Conservation (phyloP, 2,113 vertebrate genomes). For the Paralichthys olivaceus region DNA sequence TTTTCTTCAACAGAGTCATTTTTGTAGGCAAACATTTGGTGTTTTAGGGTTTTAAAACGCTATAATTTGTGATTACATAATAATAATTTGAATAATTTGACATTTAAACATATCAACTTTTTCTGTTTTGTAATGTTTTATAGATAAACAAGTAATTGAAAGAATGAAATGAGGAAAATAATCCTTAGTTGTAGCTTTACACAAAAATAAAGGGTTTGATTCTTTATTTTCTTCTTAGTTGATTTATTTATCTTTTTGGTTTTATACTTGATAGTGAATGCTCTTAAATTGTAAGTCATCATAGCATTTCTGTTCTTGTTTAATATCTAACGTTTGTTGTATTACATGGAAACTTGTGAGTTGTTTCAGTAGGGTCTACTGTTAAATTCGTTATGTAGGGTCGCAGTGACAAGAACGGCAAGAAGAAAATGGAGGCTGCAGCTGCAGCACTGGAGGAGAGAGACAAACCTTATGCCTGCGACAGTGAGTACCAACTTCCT, state of each 20-base stretch:
- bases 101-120: too few species aligned
- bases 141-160: too few species aligned
- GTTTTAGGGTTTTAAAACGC: neutral
- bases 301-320: neutral
- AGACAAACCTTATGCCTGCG: slow-evolving; percentile 97
- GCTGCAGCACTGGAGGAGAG: slow-evolving; percentile 90
- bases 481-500: slow-evolving; percentile 89
- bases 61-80: neutral
- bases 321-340: neutral
- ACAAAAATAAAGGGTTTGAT: too few species aligned
- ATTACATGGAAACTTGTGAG: neutral
- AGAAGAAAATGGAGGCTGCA: slow-evolving; percentile 93
- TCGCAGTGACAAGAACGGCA: slow-evolving; percentile 91
- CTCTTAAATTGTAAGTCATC: neutral
- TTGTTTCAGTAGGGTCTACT: neutral
- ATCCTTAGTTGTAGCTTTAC: too few species aligned
- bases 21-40: neutral
- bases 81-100: too few species aligned
- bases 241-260: too few species aligned
- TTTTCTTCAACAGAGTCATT: neutral
- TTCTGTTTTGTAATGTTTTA: too few species aligned
- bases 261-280: neutral
- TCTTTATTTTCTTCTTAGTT: too few species aligned
- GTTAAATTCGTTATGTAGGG: slow-evolving; percentile 77
- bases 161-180: too few species aligned